Evolutionary conservation across 2,888 invertebrate species (phyloP), one percentile per base, ranked within the genome.

Genomic region (Rhamnusium bicolor): DNA sequence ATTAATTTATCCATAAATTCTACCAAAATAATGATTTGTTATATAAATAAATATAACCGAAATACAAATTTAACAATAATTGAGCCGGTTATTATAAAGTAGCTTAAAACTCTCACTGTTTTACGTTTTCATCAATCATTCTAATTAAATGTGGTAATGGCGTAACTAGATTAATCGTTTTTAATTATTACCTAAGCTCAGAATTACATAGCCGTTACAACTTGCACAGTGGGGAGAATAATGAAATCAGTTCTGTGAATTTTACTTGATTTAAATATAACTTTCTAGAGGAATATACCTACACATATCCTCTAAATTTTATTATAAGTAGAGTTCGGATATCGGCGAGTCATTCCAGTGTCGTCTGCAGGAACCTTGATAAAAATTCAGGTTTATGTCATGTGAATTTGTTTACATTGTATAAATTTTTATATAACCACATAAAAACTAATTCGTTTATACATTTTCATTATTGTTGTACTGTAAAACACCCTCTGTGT

Each of bases 91-190:
- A 49, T 49, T 27, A 63, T 12, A 63, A 53, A 53, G 65, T 29
- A 65, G 40, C 53, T 65, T 29, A 65, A 53, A 65, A 53, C 29
- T 65, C 53, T 53, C 29, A 40, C 51, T 65, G 53, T 32, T 53
- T 53, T 32, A 51, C 32, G 27, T n/a, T 65, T 65, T 53, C 65
- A 65, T 65, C 65, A 65, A 65, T 65, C 65, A 65, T 32, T 32
- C 16, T 65, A 65, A 53, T 53, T 65, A 65, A 29, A 53, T 29
- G 53, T 53, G 53, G 53, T 19, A 32, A 53, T 29, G 65, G n/a
- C 65, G 65, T 65, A 29, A 29, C 29, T 32, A 65, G 65, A 65
- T 65, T 65, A 65, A 65, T 65, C 40, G 18, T 65, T 53, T 51
- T 65, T 65, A 65, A 65, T 65, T 65, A 53, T 53, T 53, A 51